phyloP scores from a whole-genome alignment of 1,140 invertebrate genomes.

The Wasmannia auropunctata region DNA sequence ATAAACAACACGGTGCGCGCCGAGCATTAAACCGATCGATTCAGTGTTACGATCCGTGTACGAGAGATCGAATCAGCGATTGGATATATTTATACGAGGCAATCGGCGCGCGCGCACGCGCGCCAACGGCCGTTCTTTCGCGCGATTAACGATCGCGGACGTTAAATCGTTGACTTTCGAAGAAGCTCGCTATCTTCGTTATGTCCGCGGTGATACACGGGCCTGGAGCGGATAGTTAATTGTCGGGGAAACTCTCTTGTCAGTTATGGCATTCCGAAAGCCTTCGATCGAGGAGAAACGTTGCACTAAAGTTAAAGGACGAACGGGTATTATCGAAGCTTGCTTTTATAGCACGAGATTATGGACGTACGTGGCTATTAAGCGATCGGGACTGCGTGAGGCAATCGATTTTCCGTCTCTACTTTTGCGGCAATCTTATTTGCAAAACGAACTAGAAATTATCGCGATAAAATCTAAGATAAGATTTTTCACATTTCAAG shows the following conservation, averaged over 20 bases:
- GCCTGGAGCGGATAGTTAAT: conserved; percentile 74
- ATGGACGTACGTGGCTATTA: conserved; percentile 24
- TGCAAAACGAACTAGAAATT: not conserved
- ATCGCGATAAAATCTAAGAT: conserved; percentile 7
- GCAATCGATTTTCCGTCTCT: conserved; percentile 21
- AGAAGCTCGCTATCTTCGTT: conserved; percentile 68
- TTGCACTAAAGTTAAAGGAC: conserved; percentile 53
- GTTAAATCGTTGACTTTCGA: conserved; percentile 69
- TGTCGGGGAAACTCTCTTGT: conserved; percentile 69
- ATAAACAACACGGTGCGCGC: conserved; percentile 8
- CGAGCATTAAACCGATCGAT: conserved; percentile 48
- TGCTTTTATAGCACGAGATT: conserved; percentile 39
- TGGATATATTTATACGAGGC: conserved; percentile 39
- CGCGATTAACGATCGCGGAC: conserved; percentile 72
- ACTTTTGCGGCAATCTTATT: not conserved
- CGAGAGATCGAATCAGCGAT: conserved; percentile 26
- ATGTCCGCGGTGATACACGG: conserved; percentile 73
- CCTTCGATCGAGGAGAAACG: conserved; percentile 49
- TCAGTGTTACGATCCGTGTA: conserved; percentile 28
- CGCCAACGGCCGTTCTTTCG: conserved; percentile 12
- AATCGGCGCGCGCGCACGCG: conserved; percentile 32
- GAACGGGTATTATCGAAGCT: conserved; percentile 15
- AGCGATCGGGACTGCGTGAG: not conserved
- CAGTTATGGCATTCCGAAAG: conserved; percentile 73
- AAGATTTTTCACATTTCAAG: not conserved